These are phyloP conservation scores for Ditylenchus dipsaci DNA, from an alignment of 1,140 invertebrate genomes.

Conservation along the genomic window DNA sequence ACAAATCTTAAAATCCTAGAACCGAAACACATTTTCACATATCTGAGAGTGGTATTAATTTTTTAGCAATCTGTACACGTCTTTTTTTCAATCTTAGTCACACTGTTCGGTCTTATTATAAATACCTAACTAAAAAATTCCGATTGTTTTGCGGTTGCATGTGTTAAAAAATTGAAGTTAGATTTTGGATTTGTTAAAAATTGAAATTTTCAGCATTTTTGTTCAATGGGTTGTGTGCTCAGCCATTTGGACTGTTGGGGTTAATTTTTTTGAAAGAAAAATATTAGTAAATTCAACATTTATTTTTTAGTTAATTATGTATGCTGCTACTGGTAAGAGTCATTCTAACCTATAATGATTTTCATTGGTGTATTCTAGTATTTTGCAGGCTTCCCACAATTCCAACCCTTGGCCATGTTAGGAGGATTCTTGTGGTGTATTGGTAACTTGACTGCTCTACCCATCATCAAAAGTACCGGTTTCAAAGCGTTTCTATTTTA, in stretches of 20 bases:
- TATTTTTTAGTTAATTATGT: background rate
- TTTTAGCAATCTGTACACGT: too few relatives aligned
- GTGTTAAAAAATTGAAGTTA: too few relatives aligned
- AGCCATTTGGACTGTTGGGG: constrained; percentile 26
- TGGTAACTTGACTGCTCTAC: constrained; percentile 45
- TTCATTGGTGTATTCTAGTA: too few relatives aligned
- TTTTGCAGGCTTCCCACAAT: constrained; percentile 25
- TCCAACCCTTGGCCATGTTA: constrained; percentile 45
- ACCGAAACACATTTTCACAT: too few relatives aligned
- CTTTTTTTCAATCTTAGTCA: background rate
- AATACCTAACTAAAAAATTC: too few relatives aligned
- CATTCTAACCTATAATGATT: too few relatives aligned
- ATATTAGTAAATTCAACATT: background rate
- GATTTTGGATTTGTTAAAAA: too few relatives aligned
- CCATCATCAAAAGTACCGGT: constrained; percentile 33
- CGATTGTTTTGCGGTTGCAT: too few relatives aligned
- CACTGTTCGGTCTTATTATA: too few relatives aligned
- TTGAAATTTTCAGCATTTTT: constrained; percentile 19
- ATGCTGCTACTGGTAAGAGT: background rate
- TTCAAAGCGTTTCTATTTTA: too few relatives aligned
- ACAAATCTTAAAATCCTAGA: too few relatives aligned
- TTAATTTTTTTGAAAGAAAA: constrained; percentile 3
- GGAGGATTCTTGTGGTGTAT: constrained; percentile 39
- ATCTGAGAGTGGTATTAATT: too few relatives aligned
- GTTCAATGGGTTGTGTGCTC: constrained; percentile 42